Evolutionary conservation across 2,888 invertebrate genomes (phyloP), one percentile per base, ranked within the genome.

Genomic region (Scaptomyza tumidula): DNA sequence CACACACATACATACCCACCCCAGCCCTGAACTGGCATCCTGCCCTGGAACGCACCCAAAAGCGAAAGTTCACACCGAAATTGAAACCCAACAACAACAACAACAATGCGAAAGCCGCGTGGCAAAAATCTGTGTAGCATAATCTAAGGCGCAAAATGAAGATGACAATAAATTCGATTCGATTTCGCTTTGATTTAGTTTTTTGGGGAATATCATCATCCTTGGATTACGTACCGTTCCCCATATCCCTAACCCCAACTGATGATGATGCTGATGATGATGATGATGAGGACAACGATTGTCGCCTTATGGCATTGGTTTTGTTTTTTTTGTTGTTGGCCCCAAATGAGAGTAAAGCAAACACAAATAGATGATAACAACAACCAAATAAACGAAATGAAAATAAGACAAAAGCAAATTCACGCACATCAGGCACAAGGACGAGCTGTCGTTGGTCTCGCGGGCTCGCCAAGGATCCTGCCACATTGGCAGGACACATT

Each of bases 101-200:
- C 13, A 52, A 52, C n/a, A 54, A 62, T n/a, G 37, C 27, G n/a
- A 31, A 10, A 46, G n/a, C 27, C 9, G 16, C 33, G 13, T 50
- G 16, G 41, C 39, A 33, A 46, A 79, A 75, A 7, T 77, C 73
- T 71, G 79, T 81, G 78, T 71, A 56, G 76, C 86, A 81, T 85
- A 78, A 84, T 73, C 76, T 78, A 67, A 85, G 88, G 87, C 88
- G 66, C 82, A 87, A 89, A 85, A 85, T 84, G 88, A 79, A 85
- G 89, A 81, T 81, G 85, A 87, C 85, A 87, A 87, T 85, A 88
- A 85, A 85, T 89, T 85, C 89, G 89, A 87, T 85, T 85, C 88
- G 85, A 88, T 88, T 85, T 85, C 75, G 77, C 82, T 89, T 89
- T 85, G 89, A 85, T 85, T 89, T 85, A 85, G 89, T 85, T 85